Percentiles rank a stretch among this genome's conserved stretches.
Evolutionary conservation across 2,113 vertebrate species (phyloP).

Genomic region (Thunnus thynnus): DNA sequence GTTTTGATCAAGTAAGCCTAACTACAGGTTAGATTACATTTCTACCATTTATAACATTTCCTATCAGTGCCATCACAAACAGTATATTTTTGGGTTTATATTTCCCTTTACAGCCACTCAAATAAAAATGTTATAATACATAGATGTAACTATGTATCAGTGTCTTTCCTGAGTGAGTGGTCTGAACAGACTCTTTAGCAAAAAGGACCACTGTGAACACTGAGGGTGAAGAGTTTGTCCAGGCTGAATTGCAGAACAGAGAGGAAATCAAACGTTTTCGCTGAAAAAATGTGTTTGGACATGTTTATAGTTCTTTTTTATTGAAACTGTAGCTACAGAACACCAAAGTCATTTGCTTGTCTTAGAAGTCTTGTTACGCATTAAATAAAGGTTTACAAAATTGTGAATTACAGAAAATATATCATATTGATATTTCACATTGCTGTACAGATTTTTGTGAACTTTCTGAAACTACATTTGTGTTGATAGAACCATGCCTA

Average conservation of each 20-base stretch:
- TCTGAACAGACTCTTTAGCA: slow-evolving; percentile 49
- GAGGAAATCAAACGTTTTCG: slow-evolving; percentile 44
- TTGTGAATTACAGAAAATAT: slow-evolving; percentile 83
- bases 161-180: slow-evolving; percentile 61
- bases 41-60: slow-evolving; percentile 52
- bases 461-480: slow-evolving; percentile 66
- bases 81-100: slow-evolving; percentile 73
- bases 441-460: slow-evolving; percentile 79
- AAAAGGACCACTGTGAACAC: slow-evolving; percentile 76
- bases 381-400: slow-evolving; percentile 79
- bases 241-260: slow-evolving; percentile 23
- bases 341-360: slow-evolving; percentile 86
- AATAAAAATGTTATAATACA: slow-evolving; percentile 61
- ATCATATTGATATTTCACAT: slow-evolving; percentile 89
- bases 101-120: slow-evolving; percentile 63
- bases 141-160: slow-evolving; percentile 35
- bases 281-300: slow-evolving; percentile 57
- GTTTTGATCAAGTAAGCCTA: slow-evolving; percentile 43
- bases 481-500: slow-evolving; percentile 65
- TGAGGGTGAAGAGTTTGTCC: slow-evolving; percentile 44
- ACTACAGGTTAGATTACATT: slow-evolving; percentile 54
- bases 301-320: slow-evolving; percentile 58
- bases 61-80: slow-evolving; percentile 69
- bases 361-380: slow-evolving; percentile 74
- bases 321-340: slow-evolving; percentile 72